phyloP scores from a whole-genome alignment of 2,113 vertebrate species.

The Entelurus aequoreus region DNA sequence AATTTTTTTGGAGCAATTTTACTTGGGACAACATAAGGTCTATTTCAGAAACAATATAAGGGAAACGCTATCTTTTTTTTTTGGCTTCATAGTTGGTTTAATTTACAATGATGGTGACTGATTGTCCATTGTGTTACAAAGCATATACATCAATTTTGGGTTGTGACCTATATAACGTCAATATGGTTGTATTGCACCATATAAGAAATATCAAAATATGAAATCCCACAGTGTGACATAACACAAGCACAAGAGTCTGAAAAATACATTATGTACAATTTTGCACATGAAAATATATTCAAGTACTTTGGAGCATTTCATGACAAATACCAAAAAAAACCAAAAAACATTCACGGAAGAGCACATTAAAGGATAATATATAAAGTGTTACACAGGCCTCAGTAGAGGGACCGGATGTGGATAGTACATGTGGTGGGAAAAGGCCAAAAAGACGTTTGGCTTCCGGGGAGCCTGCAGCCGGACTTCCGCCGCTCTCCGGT shows the following conservation, averaged over 20 bases:
- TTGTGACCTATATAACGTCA: conserved; percentile 12
- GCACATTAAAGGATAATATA: conserved; percentile 5
- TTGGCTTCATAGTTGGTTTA: conserved; percentile 1
- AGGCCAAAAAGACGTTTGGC: conserved; percentile 81
- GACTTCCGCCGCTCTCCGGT: conserved; percentile 65
- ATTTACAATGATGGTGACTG: background rate
- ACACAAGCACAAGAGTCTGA: conserved; percentile 49
- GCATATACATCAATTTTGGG: background rate
- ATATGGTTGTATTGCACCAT: conserved; percentile 58
- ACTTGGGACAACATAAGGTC: conserved; percentile 70
- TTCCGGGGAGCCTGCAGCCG: conserved; percentile 69
- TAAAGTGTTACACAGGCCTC: conserved; percentile 78
- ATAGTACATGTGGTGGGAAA: conserved; percentile 90
- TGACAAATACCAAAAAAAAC: conserved; percentile 25
- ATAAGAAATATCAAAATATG: conserved; percentile 54
- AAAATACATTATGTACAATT: conserved; percentile 48
- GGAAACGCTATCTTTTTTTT: conserved; percentile 51
- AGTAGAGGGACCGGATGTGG: conserved; percentile 91
- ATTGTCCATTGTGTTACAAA: background rate
- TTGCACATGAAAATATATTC: conserved; percentile 30
- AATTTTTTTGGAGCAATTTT: conserved; percentile 34
- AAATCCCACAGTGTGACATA: conserved; percentile 35
- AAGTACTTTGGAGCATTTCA: conserved; percentile 22
- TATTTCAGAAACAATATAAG: conserved; percentile 71
- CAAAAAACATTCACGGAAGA: conserved; percentile 24